Percentiles rank a stretch among this genome's conserved stretches.
Conservation (phyloP, 2,888 invertebrate species). For the Panzeria rudis region DNA sequence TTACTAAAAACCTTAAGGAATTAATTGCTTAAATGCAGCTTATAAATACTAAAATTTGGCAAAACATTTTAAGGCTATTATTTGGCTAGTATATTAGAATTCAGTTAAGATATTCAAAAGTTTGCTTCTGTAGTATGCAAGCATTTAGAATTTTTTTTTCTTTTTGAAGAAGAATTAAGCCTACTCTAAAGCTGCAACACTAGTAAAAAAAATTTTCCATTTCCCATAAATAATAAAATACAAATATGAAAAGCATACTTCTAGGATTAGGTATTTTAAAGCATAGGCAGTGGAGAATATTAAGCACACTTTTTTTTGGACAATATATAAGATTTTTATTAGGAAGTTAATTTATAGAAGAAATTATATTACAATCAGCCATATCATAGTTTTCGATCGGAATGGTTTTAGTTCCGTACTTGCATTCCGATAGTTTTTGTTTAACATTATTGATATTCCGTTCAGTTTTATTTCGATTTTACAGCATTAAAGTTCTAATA, state of each 20-base stretch:
- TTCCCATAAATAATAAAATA: conserved; percentile 45
- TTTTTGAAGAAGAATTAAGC: conserved; percentile 4
- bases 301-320: background rate
- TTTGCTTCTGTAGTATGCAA: background rate
- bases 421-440: too few relatives aligned
- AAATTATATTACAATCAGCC: too few relatives aligned
- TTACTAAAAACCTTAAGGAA: conserved; percentile 42
- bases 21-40: conserved; percentile 22
- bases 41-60: background rate
- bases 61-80: conserved; percentile 10
- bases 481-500: too few relatives aligned
- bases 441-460: too few relatives aligned
- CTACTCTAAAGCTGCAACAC: background rate
- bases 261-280: conserved; percentile 38
- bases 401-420: too few relatives aligned
- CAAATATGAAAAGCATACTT: conserved; percentile 64
- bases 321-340: background rate
- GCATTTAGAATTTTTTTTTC: background rate
- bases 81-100: background rate
- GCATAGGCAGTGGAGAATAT: background rate
- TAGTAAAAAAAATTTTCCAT: background rate
- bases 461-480: too few relatives aligned
- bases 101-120: background rate
- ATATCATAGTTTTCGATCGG: too few relatives aligned
- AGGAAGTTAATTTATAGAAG: too few relatives aligned